Evolutionary conservation across 2,797 vertebrate genomes (phyloP), one percentile per base, ranked within the genome.

Genomic region (Bufotes viridis): DNA sequence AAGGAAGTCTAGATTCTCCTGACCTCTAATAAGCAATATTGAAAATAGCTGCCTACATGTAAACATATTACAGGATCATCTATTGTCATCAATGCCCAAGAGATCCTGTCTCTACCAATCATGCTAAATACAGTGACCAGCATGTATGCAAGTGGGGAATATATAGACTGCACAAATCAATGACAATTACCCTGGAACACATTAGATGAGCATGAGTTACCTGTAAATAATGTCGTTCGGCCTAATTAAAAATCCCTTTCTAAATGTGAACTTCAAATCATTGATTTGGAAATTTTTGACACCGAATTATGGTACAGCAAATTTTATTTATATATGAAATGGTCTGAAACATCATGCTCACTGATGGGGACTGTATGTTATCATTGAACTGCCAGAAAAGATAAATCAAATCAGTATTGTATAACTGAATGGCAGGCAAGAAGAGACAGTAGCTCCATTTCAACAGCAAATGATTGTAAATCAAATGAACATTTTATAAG

Each of bases 401-500:
- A 60, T 74, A n/a, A 13, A 84, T 84, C 53, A 84, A 49, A 82
- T 22, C 65, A 57, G 24, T 26, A 70, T 60, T 63, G 34, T 85
- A 63, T 58, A 13, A 81, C 72, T 57, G 78, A 42, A 53, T 49
- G 15, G 42, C 55, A 65, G 85, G 49, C 51, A 87, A 53, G 3
- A 60, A 81, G 20, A 70, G 15, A 24, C 7, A 81, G 13, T 29
- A 8, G 42, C 26, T 57, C 15, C 18, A 83, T 78, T 81, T 74
- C 70, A 58, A 51, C 34, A 86, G 26, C 67, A 86, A 86, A 82
- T 86, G 63, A 82, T n/a, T 78, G 17, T 57, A 70, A 86, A 70
- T 69, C 4, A 82, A 89, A 78, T 53, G 22, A 79, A 70, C 34
- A 78, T 87, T 83, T 78, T 81, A 26, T 85, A 81, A 75, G 18